Percentiles rank a stretch among this genome's conserved stretches.
Conservation (phyloP, 2,113 vertebrate genomes). For the Oreochromis niloticus region DNA sequence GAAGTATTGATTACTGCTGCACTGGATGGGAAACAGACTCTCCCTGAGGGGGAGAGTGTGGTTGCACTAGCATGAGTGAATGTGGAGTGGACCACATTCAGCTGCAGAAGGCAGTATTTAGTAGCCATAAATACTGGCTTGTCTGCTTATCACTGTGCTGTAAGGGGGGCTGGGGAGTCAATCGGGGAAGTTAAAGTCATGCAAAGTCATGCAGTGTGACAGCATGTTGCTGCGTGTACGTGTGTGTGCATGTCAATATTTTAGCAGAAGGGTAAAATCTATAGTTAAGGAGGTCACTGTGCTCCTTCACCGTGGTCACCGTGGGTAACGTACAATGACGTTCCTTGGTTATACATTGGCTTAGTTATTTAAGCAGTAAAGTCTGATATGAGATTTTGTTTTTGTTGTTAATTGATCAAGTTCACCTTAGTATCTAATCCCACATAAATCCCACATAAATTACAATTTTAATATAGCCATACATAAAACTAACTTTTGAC, state of each 20-base stretch:
- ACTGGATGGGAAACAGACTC: conserved; percentile 9
- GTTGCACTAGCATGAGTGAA: conserved; percentile 11
- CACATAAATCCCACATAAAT: neutral
- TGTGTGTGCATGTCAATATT: neutral
- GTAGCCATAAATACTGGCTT: conserved; percentile 4
- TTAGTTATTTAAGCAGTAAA: neutral
- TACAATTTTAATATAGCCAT: neutral
- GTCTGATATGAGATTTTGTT: neutral
- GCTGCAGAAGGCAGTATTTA: conserved; percentile 14
- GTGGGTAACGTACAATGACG: neutral
- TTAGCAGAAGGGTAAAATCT: neutral
- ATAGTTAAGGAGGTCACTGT: neutral
- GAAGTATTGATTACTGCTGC: conserved; percentile 34
- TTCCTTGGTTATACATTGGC: neutral
- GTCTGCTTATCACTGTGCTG: neutral
- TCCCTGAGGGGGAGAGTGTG: neutral
- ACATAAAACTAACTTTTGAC: neutral
- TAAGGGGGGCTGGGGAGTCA: neutral
- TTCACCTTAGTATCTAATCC: neutral
- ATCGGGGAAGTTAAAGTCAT: neutral
- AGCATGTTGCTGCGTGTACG: neutral
- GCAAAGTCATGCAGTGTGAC: neutral
- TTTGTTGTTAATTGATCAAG: neutral
- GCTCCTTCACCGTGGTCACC: neutral
- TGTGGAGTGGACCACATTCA: neutral